These are phyloP conservation scores for Pygocentrus nattereri DNA, from an alignment of 2,797 vertebrate species.

Conservation along the genomic window DNA sequence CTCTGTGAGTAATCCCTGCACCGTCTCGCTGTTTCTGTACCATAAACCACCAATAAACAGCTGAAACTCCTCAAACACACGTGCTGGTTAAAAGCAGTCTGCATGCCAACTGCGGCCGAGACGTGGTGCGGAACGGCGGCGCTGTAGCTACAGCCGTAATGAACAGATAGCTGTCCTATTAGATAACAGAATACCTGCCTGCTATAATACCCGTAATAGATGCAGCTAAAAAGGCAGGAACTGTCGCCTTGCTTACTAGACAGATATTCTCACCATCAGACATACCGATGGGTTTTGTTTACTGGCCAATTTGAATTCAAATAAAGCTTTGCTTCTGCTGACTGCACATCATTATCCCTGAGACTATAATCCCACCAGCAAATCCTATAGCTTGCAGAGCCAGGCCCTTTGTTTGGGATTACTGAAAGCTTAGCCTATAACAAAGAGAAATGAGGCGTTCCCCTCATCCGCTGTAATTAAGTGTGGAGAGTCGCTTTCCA, in stretches of 20 bases:
- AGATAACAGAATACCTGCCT: constrained; percentile 48
- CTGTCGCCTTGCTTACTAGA: constrained; percentile 78
- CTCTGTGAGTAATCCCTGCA: not conserved
- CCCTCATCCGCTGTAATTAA: constrained; percentile 99
- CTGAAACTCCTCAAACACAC: not conserved
- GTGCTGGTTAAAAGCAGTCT: not conserved
- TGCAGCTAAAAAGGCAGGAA: constrained; percentile 41
- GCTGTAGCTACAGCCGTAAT: constrained; percentile 38
- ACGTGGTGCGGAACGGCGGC: constrained; percentile 14
- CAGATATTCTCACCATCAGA: constrained; percentile 83
- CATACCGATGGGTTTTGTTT: constrained; percentile 94
- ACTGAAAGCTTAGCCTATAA: constrained; percentile 98
- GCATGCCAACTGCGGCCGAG: not conserved
- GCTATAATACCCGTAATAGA: constrained; percentile 55
- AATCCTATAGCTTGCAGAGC: constrained; percentile 93
- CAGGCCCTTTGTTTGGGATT: constrained; percentile 99
- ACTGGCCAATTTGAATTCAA: constrained; percentile 99
- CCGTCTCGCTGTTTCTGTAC: not conserved
- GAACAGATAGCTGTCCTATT: constrained; percentile 37
- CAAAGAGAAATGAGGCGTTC: constrained; percentile 98
- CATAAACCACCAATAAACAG: constrained; percentile 26
- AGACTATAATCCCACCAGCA: constrained; percentile 92
- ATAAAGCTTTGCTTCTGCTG: constrained; percentile 94
- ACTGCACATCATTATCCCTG: constrained; percentile 94
- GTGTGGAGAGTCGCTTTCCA: constrained; percentile 98